Percentiles rank a stretch among this genome's conserved stretches.
Conservation (phyloP, 2,888 invertebrate species). For the Ernsta delagoae region DNA sequence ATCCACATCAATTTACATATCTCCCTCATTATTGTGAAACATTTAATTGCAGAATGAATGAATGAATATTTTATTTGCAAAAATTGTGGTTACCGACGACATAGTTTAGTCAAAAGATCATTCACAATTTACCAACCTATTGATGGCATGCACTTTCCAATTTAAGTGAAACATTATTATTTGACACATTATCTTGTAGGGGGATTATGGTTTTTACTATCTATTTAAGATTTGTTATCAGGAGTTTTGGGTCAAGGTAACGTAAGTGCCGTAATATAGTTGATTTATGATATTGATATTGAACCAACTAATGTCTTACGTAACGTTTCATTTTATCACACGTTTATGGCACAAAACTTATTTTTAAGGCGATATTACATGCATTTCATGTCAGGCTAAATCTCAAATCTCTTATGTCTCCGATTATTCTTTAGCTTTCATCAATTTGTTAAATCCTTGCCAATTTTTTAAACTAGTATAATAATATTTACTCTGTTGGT, state of each 20-base stretch:
- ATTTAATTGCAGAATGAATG: neutral
- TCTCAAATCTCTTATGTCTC: too few species aligned
- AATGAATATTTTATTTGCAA: neutral
- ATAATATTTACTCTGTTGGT: constrained; percentile 15
- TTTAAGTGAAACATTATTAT: too few species aligned
- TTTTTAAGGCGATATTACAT: too few species aligned
- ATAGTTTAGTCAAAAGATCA: too few species aligned
- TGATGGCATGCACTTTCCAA: too few species aligned
- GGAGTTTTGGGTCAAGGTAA: neutral
- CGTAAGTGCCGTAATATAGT: neutral
- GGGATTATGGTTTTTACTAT: neutral
- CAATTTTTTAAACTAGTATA: constrained; percentile 20
- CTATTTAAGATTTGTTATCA: neutral
- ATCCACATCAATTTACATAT: constrained; percentile 60
- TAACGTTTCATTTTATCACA: too few species aligned
- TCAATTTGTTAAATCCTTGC: constrained; percentile 24
- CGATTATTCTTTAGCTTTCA: constrained; percentile 12
- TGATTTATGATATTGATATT: neutral
- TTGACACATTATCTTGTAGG: too few species aligned
- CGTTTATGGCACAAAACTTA: too few species aligned
- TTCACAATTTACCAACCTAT: too few species aligned
- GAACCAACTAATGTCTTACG: too few species aligned
- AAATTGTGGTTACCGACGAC: too few species aligned
- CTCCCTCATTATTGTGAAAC: constrained; percentile 53
- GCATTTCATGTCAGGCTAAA: too few species aligned